phyloP scores from a whole-genome alignment of 2,888 invertebrate species.

The Cecidostiba fungosa region DNA sequence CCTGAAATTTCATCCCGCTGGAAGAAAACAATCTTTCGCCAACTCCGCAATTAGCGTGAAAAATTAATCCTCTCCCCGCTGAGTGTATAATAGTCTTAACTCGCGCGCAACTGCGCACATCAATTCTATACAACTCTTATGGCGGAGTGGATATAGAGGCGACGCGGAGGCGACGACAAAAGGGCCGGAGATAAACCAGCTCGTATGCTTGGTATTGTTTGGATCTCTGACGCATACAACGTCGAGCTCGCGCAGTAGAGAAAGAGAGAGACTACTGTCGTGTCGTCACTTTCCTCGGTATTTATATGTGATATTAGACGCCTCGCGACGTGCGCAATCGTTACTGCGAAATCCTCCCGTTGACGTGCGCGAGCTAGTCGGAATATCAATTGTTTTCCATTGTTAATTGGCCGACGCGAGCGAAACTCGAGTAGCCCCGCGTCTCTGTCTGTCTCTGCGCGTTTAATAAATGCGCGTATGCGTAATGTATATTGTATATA shows the following conservation, averaged over 20 bases:
- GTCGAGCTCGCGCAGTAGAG: not conserved
- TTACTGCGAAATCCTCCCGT: conserved; percentile 49
- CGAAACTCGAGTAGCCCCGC: conserved; percentile 45
- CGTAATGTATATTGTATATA: not conserved
- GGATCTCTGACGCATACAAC: not conserved
- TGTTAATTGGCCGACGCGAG: conserved; percentile 39
- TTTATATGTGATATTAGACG: conserved; percentile 48
- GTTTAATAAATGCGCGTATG: conserved; percentile 22
- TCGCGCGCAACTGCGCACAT: not conserved
- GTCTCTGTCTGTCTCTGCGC: not conserved
- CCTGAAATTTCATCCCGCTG: not conserved
- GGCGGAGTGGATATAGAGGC: not conserved
- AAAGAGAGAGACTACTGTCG: not conserved
- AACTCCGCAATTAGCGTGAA: not conserved
- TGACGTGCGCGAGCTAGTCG: conserved; percentile 7
- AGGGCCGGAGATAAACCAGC: not conserved
- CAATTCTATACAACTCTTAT: not conserved
- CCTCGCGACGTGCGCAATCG: conserved; percentile 30
- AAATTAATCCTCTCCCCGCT: not conserved
- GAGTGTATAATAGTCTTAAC: not conserved
- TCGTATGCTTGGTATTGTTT: conserved; percentile 2
- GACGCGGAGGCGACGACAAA: conserved; percentile 2
- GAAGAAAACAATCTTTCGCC: not conserved
- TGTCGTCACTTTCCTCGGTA: conserved; percentile 43
- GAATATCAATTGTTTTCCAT: conserved; percentile 60